Conservation (phyloP, 2,888 invertebrate species). For the Crocallis elinguaria region DNA sequence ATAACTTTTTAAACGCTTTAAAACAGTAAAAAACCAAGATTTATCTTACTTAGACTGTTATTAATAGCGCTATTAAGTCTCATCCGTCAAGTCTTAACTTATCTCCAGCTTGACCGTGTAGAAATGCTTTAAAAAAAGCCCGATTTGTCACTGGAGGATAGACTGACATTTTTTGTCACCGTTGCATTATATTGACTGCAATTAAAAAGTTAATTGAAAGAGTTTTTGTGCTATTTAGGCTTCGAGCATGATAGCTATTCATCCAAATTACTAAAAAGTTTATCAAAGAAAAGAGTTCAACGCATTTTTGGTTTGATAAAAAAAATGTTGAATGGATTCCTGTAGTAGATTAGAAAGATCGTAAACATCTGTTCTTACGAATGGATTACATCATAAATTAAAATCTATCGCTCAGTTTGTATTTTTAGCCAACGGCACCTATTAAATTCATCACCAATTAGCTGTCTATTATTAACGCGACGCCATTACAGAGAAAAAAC, state of each 20-base stretch:
- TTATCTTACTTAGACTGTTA: constrained; percentile 56
- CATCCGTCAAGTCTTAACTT: constrained; percentile 59
- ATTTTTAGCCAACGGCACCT: constrained; percentile 32
- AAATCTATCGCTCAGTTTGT: constrained; percentile 20
- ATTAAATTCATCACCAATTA: constrained; percentile 46
- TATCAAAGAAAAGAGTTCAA: neutral
- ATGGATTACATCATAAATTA: constrained; percentile 9
- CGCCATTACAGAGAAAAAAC: constrained; percentile 35
- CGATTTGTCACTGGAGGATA: constrained; percentile 60
- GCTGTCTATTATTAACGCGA: constrained; percentile 37
- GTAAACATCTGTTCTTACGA: constrained; percentile 1
- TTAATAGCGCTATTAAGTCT: constrained; percentile 65
- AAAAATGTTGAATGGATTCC: neutral
- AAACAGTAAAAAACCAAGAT: constrained; percentile 36
- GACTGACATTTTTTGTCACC: constrained; percentile 52
- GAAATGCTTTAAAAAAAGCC: constrained; percentile 44
- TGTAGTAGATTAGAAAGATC: neutral
- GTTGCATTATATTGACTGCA: constrained; percentile 39
- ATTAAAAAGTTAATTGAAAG: constrained; percentile 62
- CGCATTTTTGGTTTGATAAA: neutral
- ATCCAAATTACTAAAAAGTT: neutral
- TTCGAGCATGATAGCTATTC: neutral
- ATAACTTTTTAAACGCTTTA: constrained; percentile 34
- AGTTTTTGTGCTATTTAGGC: constrained; percentile 5
- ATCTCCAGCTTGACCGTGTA: constrained; percentile 56